Evolutionary conservation across 2,888 invertebrate genomes (phyloP).

Genomic region (Drosophila melanocephala): DNA sequence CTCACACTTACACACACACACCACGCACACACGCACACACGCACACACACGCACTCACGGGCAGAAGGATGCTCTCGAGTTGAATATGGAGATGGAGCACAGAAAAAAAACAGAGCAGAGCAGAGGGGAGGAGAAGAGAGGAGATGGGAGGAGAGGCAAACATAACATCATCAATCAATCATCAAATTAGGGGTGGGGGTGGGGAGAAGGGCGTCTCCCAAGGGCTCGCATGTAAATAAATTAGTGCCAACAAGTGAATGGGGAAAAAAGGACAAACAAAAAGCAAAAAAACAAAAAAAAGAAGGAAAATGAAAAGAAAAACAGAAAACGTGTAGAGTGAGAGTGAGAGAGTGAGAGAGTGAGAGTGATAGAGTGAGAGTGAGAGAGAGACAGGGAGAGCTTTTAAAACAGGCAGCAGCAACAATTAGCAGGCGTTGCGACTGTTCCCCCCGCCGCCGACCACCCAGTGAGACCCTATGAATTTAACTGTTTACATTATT

Average conservation of each 20-base stretch:
- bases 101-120: background rate
- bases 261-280: background rate
- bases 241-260: conserved; percentile 53
- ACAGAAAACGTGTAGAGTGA: background rate
- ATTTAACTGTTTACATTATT: background rate
- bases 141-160: background rate
- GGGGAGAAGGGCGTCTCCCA: conserved; percentile 32
- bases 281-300: background rate
- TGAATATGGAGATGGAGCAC: background rate
- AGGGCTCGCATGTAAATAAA: conserved; percentile 61
- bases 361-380: background rate
- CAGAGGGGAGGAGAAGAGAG: background rate
- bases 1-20: background rate
- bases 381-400: background rate
- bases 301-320: background rate
- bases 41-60: background rate
- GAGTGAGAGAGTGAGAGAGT: background rate
- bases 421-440: background rate
- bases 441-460: background rate
- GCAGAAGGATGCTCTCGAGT: background rate
- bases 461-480: background rate
- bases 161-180: conserved; percentile 64
- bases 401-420: background rate
- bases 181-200: conserved; percentile 15
- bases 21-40: background rate